These are phyloP conservation scores for Campoplex nolae DNA, from an alignment of 2,888 invertebrate species.

Conservation along the genomic window DNA sequence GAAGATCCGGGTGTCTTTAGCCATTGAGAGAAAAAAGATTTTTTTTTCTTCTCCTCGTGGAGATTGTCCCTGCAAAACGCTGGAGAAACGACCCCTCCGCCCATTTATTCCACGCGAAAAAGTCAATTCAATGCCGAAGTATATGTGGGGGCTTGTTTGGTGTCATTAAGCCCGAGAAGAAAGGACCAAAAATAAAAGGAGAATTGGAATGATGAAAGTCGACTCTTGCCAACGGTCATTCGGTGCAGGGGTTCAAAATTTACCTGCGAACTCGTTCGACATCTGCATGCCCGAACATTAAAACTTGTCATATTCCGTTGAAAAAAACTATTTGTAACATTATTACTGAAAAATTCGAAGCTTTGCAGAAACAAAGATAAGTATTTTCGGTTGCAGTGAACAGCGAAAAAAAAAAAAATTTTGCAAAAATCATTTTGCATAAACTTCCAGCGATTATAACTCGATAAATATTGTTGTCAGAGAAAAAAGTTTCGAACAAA, in stretches of 20 bases:
- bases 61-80: not conserved
- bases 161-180: not conserved
- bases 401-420: not conserved
- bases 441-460: not conserved
- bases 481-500: not conserved
- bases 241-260: not conserved
- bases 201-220: not conserved
- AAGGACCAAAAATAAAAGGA: not conserved
- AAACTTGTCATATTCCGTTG: not conserved
- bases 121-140: constrained; percentile 8
- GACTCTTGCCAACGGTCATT: constrained; percentile 1
- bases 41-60: not conserved
- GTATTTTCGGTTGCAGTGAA: too few relatives aligned
- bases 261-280: not conserved
- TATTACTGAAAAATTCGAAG: not conserved
- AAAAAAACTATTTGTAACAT: not conserved
- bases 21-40: not conserved
- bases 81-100: not conserved
- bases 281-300: not conserved
- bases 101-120: not conserved
- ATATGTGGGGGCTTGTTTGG: not conserved
- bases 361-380: not conserved
- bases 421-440: not conserved
- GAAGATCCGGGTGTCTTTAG: not conserved
- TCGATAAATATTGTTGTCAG: not conserved